A percentile compares a stretch with the other conserved stretches of the same genome.
Evolutionary conservation across 2,797 vertebrate genomes (phyloP).

Genomic region (Rhinoraja longicauda): DNA sequence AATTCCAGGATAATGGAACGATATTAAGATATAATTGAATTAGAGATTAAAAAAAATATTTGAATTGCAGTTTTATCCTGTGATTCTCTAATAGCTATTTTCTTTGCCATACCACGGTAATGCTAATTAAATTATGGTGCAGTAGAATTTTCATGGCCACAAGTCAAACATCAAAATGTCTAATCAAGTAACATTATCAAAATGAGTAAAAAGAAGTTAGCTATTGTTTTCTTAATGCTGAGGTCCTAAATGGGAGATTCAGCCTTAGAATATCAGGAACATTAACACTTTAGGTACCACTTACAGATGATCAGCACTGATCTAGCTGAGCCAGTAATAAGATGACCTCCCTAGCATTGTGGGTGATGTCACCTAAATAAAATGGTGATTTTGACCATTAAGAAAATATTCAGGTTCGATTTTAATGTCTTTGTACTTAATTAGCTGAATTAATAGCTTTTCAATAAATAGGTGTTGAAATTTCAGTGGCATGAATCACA

Average conservation of each 20-base stretch:
- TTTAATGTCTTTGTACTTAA: not conserved
- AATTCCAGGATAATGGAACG: not conserved
- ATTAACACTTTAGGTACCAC: not conserved
- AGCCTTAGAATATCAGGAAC: not conserved
- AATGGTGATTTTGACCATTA: not conserved
- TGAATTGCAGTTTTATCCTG: not conserved
- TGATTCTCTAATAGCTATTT: not conserved
- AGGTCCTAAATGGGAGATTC: not conserved
- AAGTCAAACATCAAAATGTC: not conserved
- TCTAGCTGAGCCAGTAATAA: not conserved
- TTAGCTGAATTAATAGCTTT: not conserved
- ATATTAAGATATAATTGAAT: slow-evolving; percentile 30
- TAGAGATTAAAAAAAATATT: slow-evolving; percentile 5
- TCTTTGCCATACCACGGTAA: not conserved
- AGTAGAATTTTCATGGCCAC: not conserved
- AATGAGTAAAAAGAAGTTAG: not conserved
- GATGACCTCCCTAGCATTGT: not conserved
- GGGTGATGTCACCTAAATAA: not conserved
- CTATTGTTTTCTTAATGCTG: not conserved
- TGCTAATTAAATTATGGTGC: slow-evolving; percentile 28
- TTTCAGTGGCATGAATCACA: not conserved
- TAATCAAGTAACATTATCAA: not conserved
- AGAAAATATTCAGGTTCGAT: not conserved
- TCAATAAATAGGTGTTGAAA: not conserved
- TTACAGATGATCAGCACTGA: not conserved